Base-by-base conservation (phyloP, 2,113 vertebrate species). In the Morphnarchus princeps region DNA sequence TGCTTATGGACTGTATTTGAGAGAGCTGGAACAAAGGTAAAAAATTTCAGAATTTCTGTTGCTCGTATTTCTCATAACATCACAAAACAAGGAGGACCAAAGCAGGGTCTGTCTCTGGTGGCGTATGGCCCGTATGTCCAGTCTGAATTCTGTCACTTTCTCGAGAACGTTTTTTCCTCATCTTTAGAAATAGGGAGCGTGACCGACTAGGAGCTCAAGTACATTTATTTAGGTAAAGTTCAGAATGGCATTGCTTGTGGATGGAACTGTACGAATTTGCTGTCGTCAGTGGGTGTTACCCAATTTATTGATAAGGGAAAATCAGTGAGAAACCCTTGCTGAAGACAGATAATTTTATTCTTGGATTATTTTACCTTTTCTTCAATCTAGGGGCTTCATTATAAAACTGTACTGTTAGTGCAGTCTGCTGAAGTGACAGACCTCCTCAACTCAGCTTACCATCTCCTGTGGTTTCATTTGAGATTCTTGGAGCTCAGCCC, bases 381-480 rank as follows among this genome's bases (percentile, higher is more conserved):
- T 82, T 49, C 59, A 42, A 21, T 77, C 20, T 3, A 24, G 71
- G 62, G 71, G 86, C 82, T 61, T 91, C 38, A 36, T 88, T 92
- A 63, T 83, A 42, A 58, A 77, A 38, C 58, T 31, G 25, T 54
- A 25, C 77, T 0, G 0, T 34, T 42, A 65, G 40, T 1, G 0
- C 43, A 63, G 80, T 11, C 63, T 91, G 65, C 54, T 76, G 59
- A 91, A 65, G 66, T 62, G 87, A 36, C 91, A 91, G 67, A 29
- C 49, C 67, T 92, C 7, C 45, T 57, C 80, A 1, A 2, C 63
- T 58, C 70, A n/a, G 47, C 31, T 69, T 54, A 18, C n/a, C n/a
- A 7, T 84, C 87, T 82, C 91, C 77, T 43, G 52, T 50, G 81
- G 34, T 49, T 93, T 82, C 49, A 11, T 49, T 71, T 82, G 54